Base-by-base conservation (phyloP, 2,888 invertebrate genomes). In the Nomada fabriciana region DNA sequence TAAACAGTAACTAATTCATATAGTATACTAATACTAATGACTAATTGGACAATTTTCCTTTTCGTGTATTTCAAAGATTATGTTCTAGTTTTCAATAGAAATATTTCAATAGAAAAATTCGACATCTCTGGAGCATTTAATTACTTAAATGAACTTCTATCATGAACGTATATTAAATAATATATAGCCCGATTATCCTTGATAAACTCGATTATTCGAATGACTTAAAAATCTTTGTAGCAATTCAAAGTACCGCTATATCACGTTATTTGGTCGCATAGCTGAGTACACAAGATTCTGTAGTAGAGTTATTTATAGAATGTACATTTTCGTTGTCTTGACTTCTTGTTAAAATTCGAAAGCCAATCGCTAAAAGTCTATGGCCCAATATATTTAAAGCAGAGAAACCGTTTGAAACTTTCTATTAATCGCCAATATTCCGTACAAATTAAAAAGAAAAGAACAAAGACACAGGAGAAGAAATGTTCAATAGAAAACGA, bases 251-350 rank as follows among this genome's bases (percentile, higher is more conserved):
- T 64, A 78, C 72, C 64, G 80, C 87, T 83, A 86, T 82, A 83
- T 83, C 86, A 81, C 67, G 79, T 72, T 74, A 64, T 88, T 83
- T 80, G 83, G 76, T 67, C 76, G 82, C 77, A 83, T 71, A 79
- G 63, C 73, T 55, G 52, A 88, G 67, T 61, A 76, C 59, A 76
- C 59, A 76, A 75, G 79, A 81, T 75, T 75, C 65, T 60, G 72
- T 72, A 80, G 70, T 29, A 71, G 53, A 67, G 82, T 70, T 90
- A 89, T 89, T 89, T 89, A 89, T 90, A 88, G 85, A 65, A 4
- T 18, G 63, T 60, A 64, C 67, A 64, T 77, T 71, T 64, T 64
- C 63, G 53, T 53, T 65, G 57, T 61, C 70, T 77, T 69, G 73
- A 55, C 79, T 78, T 42, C 74, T 78, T 20, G 60, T 68, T 69